Base-by-base conservation (phyloP, 1,140 invertebrate genomes). In the Lepidurus apus region DNA sequence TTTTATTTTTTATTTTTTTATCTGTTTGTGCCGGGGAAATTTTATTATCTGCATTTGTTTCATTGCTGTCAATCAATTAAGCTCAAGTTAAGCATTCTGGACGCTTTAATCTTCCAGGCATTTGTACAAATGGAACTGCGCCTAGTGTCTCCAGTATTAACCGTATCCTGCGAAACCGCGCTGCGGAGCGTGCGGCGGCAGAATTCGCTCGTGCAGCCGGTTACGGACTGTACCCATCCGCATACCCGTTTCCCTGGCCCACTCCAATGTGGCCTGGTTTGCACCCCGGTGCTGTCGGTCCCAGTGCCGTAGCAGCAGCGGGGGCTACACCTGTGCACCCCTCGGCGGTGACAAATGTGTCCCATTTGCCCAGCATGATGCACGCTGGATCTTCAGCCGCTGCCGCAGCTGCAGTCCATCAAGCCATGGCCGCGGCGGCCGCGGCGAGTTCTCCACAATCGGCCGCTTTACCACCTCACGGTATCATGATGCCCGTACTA, bases 91-190 rank as follows among this genome's bases (percentile, higher is more conserved):
- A 17, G 13, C 21, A 11, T 65, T 34, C 1, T 3, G 34, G 4
- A 34, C 34, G n/a, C 7, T 74, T 80, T 65, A 78, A 42, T 78
- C 79, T 86, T 87, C 4, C 86, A 92, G 91, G 90, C 73, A 94
- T 97, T 11, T 97, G 95, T 84, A 96, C 94, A 44, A 96, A 96
- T 85, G 80, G 94, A 91, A 79, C 95, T 89, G 73, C 95, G 1
- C 87, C 95, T 0, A 96, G 94, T 53, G 95, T 97, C 0, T 95
- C 93, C 81, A 96, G 94, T 80, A 97, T 97, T 83, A 97, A 97
- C 85, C 88, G 95, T 80, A 97, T 97, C 81, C 85, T 97, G 74
- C 85, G 94, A 77, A 97, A 97, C 84, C 87, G 95, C 17, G 95
- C 95, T 0, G 95, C 95, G 0, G 95, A 97, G 84, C 85, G 95